Evolutionary conservation across 2,797 vertebrate genomes (phyloP).

Genomic region (Euthynnus affinis): DNA sequence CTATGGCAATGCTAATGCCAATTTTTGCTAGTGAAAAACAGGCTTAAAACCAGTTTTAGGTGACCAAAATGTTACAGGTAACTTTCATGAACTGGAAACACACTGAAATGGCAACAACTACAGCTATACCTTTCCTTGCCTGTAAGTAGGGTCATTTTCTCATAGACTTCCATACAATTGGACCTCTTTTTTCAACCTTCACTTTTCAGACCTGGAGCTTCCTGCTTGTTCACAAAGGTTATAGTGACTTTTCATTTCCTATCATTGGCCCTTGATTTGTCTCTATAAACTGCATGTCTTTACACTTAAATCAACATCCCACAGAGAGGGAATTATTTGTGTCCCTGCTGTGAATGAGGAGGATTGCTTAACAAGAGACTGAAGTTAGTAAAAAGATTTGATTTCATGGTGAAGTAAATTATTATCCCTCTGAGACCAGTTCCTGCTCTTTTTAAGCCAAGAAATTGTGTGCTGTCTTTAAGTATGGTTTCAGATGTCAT

Average conservation of each 20-base stretch:
- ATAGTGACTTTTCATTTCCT: not conserved
- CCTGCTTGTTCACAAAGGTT: not conserved
- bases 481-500: not conserved
- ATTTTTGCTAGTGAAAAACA: no score
- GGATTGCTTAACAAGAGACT: not conserved
- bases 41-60: no score
- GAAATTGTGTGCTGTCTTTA: not conserved
- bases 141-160: no score
- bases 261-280: not conserved
- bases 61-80: no score
- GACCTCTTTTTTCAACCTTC: no score
- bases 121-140: no score
- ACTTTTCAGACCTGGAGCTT: no score
- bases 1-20: no score
- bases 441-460: not conserved
- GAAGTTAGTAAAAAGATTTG: not conserved
- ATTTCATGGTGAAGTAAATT: slow-evolving; percentile 14
- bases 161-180: no score
- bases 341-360: not conserved
- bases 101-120: no score
- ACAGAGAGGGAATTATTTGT: not conserved
- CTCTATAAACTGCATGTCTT: not conserved
- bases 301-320: slow-evolving; percentile 4
- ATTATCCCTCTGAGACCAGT: slow-evolving; percentile 10
- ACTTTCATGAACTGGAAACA: no score